phyloP scores from a whole-genome alignment of 1,140 invertebrate species.

The Drusus annulatus region DNA sequence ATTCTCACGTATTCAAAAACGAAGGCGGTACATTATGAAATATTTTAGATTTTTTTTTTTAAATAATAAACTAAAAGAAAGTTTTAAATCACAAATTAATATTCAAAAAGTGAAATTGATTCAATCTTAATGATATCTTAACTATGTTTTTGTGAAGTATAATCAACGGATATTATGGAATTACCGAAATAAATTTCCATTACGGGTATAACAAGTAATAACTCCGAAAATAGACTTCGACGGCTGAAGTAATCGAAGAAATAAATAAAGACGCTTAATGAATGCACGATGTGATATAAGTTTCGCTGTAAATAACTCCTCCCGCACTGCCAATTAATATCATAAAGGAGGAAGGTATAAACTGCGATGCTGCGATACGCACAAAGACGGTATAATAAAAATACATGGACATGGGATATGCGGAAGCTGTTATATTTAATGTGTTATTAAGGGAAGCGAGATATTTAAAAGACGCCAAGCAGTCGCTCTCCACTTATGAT shows the following conservation, averaged over 20 bases:
- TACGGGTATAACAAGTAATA: too few species aligned
- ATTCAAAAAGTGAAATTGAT: too few species aligned
- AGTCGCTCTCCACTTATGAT: constrained; percentile 38
- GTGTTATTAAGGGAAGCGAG: constrained; percentile 28
- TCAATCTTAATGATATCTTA: too few species aligned
- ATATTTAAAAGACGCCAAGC: constrained; percentile 43
- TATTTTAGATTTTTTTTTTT: too few species aligned
- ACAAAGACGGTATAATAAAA: constrained; percentile 29
- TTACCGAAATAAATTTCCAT: too few species aligned
- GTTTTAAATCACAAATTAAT: too few species aligned
- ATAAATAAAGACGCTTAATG: background rate
- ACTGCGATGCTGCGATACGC: constrained; percentile 17
- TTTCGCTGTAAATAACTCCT: background rate
- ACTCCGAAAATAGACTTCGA: too few species aligned
- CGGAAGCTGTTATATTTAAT: constrained; percentile 34
- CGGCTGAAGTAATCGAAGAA: background rate
- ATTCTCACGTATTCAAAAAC: too few species aligned
- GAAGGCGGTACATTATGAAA: too few species aligned
- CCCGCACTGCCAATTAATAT: constrained; percentile 7
- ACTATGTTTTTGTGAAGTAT: too few species aligned
- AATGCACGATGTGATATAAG: background rate
- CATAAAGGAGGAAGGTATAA: background rate
- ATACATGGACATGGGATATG: constrained; percentile 27
- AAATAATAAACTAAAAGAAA: too few species aligned
- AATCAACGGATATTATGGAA: too few species aligned